Percentiles rank a stretch among this genome's conserved stretches.
Evolutionary conservation across 2,888 invertebrate species (phyloP).

Genomic region (Tethea ocularis): DNA sequence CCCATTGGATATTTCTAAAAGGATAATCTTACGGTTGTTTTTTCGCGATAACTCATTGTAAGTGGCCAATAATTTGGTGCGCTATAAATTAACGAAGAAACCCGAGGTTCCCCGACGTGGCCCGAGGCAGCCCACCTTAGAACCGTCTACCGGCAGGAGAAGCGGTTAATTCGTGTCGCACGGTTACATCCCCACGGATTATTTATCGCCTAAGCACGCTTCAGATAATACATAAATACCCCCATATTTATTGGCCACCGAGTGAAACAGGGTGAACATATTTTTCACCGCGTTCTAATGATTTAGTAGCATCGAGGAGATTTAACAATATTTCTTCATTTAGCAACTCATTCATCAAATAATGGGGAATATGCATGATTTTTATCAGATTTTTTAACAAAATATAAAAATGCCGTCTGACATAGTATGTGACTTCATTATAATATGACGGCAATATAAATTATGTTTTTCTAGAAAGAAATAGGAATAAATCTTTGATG

Average conservation of each 20-base stretch:
- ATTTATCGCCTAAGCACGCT: slow-evolving; percentile 20
- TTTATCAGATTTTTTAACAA: no score
- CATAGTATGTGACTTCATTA: no score
- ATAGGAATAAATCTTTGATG: no score
- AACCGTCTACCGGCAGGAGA: neutral
- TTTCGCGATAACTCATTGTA: neutral
- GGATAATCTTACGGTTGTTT: neutral
- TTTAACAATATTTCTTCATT: neutral
- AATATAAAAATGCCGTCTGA: no score
- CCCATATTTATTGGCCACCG: neutral
- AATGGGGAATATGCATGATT: no score
- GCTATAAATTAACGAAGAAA: neutral
- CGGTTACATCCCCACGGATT: slow-evolving; percentile 19
- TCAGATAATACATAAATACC: slow-evolving; percentile 4
- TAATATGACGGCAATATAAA: no score
- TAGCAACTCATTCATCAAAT: neutral
- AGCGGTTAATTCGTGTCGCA: slow-evolving; percentile 17
- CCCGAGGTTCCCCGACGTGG: neutral
- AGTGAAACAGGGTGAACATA: neutral
- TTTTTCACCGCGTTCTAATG: neutral
- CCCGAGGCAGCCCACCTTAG: neutral
- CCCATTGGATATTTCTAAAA: no score
- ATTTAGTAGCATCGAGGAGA: neutral
- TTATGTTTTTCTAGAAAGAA: no score
- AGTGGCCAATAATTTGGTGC: neutral